A percentile compares a stretch with the other conserved stretches of the same genome.
These are phyloP conservation scores for Globia sparganii DNA, from an alignment of 2,888 invertebrate genomes.

Conservation along the genomic window DNA sequence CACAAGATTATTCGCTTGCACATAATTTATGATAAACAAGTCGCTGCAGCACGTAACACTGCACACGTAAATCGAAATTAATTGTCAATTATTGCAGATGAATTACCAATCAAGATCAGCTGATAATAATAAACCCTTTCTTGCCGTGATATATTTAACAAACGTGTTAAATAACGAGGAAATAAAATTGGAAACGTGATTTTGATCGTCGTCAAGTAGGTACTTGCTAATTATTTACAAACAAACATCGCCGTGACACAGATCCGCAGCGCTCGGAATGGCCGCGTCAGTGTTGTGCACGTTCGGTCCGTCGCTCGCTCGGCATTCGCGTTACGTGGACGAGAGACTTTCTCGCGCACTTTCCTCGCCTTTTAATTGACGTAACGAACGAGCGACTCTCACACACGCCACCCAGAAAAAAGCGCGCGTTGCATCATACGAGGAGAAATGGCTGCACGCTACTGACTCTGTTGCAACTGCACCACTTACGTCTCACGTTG, in stretches of 20 bases:
- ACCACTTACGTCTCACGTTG: slow-evolving; percentile 81
- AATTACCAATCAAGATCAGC: slow-evolving; percentile 20
- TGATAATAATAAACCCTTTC: slow-evolving; percentile 22
- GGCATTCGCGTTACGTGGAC: slow-evolving; percentile 82
- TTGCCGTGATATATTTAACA: slow-evolving; percentile 25
- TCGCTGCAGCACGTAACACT: slow-evolving; percentile 38
- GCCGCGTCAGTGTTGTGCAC: slow-evolving; percentile 73
- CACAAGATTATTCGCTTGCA: slow-evolving; percentile 61
- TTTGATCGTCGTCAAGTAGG: slow-evolving; percentile 63
- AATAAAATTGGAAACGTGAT: slow-evolving; percentile 76
- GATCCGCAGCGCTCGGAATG: slow-evolving; percentile 72
- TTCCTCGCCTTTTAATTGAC: slow-evolving; percentile 89
- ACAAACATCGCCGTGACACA: slow-evolving; percentile 87
- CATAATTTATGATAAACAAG: slow-evolving; percentile 51
- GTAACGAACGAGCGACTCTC: slow-evolving; percentile 88
- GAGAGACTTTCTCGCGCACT: slow-evolving; percentile 87
- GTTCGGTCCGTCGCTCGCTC: slow-evolving; percentile 72
- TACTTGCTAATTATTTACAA: slow-evolving; percentile 82
- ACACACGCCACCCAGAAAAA: slow-evolving; percentile 86
- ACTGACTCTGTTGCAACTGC: slow-evolving; percentile 86
- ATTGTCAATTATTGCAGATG: slow-evolving; percentile 11
- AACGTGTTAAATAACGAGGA: slow-evolving; percentile 73
- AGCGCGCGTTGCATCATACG: slow-evolving; percentile 87
- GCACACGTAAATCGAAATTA: slow-evolving; percentile 8
- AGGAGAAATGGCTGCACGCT: slow-evolving; percentile 89